Conservation (phyloP, 2,113 vertebrate species). For the Saccopteryx bilineata region DNA sequence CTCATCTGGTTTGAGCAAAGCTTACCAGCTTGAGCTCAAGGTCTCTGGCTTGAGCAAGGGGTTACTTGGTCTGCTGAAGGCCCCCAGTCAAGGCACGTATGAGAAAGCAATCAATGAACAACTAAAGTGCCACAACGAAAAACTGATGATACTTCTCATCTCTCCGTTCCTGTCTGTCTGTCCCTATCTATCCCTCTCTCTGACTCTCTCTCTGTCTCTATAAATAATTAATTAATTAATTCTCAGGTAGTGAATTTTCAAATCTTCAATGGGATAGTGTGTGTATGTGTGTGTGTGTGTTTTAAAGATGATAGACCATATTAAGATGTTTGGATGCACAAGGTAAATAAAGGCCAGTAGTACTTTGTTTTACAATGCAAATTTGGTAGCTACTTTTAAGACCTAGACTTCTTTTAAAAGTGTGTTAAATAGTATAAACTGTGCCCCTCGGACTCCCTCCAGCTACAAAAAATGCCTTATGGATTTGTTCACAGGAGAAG, state of each 20-base stretch:
- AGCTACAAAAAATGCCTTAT: neutral
- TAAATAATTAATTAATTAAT: too few species aligned
- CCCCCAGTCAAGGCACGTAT: too few species aligned
- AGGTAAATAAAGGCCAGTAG: neutral
- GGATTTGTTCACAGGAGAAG: conserved; percentile 92
- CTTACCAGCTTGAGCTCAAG: too few species aligned
- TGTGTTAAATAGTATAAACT: neutral
- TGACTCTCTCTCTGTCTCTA: too few species aligned
- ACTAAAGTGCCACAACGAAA: too few species aligned
- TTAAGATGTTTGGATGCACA: conserved; percentile 17
- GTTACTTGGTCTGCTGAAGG: too few species aligned
- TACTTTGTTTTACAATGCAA: conserved; percentile 4
- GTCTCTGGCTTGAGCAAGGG: too few species aligned
- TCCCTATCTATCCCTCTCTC: too few species aligned
- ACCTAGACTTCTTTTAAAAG: neutral
- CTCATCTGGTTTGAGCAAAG: too few species aligned
- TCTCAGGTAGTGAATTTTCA: neutral
- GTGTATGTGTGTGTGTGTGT: neutral
- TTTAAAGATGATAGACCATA: neutral
- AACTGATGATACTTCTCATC: too few species aligned
- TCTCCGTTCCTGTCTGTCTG: too few species aligned
- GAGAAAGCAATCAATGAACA: too few species aligned
- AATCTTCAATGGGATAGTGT: neutral
- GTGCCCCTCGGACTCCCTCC: neutral
- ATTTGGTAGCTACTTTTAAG: neutral